Base-by-base conservation (phyloP, 2,888 invertebrate genomes). In the Electrophaes corylata region DNA sequence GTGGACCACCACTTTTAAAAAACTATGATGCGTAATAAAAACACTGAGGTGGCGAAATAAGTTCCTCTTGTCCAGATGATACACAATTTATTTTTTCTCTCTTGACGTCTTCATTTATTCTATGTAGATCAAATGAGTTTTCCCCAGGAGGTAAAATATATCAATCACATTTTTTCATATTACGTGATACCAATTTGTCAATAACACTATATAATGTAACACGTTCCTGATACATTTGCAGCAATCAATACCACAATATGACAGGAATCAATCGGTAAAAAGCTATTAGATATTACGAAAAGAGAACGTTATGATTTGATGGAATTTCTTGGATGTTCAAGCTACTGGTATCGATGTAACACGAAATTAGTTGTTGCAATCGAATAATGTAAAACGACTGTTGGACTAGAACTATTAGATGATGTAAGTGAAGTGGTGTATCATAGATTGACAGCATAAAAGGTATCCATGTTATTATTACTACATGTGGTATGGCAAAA, bases 291-390 rank as follows among this genome's bases (percentile, higher is more conserved):
- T 31, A 63, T 84, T 84, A 77, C 84, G 79, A 73, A 82, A 82
- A 80, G 63, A 66, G 71, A 72, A 76, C 80, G 81, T 83, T 81
- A 78, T 72, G 75, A 70, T 78, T 81, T 80, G 79, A 83, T 84
- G 79, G 79, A 79, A 82, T 78, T 73, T 73, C 77, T 74, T 73
- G 70, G 72, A 82, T 78, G 76, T 73, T 79, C 69, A 73, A 47
- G 69, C 75, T 55, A 68, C 75, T 73, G 73, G 71, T 77, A 77
- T 75, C 78, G 79, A 81, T 83, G 81, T 82, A 83, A 84, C 73
- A 77, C 74, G 57, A 81, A 84, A 83, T 81, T 76, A 79, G 79
- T 78, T 84, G 81, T 79, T 81, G 85, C 81, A 84, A 84, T 79
- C 77, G 74, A 75, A 80, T 79, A 79, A 77, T 69, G 73, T 74